Evolutionary conservation across 2,888 invertebrate genomes (phyloP).

Genomic region (Tromatobia lineatoria): DNA sequence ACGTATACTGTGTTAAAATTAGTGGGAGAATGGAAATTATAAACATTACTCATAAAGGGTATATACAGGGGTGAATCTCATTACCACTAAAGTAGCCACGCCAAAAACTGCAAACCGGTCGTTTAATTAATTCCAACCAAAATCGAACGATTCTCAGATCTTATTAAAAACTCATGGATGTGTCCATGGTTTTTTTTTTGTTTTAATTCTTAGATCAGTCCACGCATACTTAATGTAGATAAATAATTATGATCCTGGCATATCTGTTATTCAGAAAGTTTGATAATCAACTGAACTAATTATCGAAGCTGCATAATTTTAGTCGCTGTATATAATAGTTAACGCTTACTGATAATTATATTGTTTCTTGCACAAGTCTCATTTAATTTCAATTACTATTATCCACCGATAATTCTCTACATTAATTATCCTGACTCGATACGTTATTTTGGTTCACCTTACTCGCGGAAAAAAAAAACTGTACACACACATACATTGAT

Average conservation of each 20-base stretch:
- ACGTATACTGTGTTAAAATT: background rate
- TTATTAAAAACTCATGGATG: too few species aligned
- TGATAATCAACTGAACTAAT: background rate
- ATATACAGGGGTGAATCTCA: background rate
- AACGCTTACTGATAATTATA: background rate
- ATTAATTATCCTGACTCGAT: background rate
- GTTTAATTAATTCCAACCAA: background rate
- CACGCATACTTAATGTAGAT: background rate
- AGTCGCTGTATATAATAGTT: background rate
- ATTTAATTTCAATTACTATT: background rate
- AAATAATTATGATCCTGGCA: background rate
- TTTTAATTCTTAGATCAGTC: too few species aligned
- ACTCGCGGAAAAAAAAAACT: background rate
- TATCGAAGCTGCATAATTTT: background rate
- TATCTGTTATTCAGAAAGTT: background rate
- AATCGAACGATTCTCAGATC: background rate
- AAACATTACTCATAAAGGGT: background rate
- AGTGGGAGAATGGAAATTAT: background rate
- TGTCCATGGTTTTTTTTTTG: background rate
- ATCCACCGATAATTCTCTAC: background rate
- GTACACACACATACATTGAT: background rate
- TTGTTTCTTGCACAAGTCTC: background rate
- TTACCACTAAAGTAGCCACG: background rate
- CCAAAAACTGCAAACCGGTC: background rate
- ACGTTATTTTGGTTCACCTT: background rate